These are phyloP conservation scores for Montipora capitata DNA, from an alignment of 92 coral and sea anemone species.

Conservation along the genomic window DNA sequence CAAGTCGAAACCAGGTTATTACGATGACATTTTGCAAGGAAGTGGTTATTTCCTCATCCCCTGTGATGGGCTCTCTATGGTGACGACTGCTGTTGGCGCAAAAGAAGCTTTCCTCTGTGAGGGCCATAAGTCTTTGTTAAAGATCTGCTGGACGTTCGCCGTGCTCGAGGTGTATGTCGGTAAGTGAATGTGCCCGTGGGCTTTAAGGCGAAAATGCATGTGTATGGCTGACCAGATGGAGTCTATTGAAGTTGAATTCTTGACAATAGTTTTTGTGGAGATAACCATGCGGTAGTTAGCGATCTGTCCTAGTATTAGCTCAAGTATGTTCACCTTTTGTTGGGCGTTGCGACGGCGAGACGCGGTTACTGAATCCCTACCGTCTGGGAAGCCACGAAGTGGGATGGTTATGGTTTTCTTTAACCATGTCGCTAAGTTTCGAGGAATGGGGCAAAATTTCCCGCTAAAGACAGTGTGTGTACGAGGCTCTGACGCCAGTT, in stretches of 20 bases:
- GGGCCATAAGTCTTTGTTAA: conserved; percentile 57
- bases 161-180: conserved; percentile 46
- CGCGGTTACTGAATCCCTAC: conserved; percentile 33
- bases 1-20: conserved; percentile 28
- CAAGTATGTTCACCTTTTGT: conserved; percentile 57
- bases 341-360: conserved; percentile 47
- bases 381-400: conserved; percentile 39
- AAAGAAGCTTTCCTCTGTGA: conserved; percentile 34
- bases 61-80: background rate
- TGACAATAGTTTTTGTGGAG: conserved; percentile 54
- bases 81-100: background rate
- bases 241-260: conserved; percentile 44
- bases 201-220: conserved; percentile 57
- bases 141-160: conserved; percentile 61
- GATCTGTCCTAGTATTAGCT: conserved; percentile 59
- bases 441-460: conserved; percentile 51
- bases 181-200: conserved; percentile 51
- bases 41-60: conserved; percentile 39
- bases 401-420: conserved; percentile 38
- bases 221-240: conserved; percentile 42
- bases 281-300: conserved; percentile 62
- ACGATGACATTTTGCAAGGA: conserved; percentile 51
- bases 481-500: conserved; percentile 58
- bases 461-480: conserved; percentile 41
- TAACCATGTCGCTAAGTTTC: conserved; percentile 24